Percentiles rank a stretch among this genome's conserved stretches.
These are phyloP conservation scores for Manacus vitellinus DNA, from an alignment of 2,113 vertebrate genomes.

Conservation along the genomic window DNA sequence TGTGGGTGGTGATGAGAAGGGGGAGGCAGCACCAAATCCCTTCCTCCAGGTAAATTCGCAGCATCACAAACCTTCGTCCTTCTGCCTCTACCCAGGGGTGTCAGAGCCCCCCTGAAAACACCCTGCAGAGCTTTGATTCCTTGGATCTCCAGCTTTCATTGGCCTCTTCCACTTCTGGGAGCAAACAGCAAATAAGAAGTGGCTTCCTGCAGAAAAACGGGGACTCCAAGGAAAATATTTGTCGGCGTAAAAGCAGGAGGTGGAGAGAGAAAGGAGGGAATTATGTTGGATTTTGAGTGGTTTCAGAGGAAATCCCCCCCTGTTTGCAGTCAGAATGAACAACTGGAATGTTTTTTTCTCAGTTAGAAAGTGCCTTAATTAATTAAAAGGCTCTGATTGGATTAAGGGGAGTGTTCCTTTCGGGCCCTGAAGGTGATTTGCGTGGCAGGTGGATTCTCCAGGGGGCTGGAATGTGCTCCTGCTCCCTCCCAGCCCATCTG, in stretches of 20 bases:
- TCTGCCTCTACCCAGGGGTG: too few relatives aligned
- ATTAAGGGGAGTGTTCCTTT: not conserved
- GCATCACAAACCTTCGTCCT: too few relatives aligned
- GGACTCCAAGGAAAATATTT: not conserved
- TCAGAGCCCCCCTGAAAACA: not conserved
- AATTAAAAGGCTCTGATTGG: not conserved
- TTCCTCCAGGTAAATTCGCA: not conserved
- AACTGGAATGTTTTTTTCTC: not conserved
- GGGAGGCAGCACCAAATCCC: not conserved
- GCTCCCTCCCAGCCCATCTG: not conserved
- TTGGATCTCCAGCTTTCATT: not conserved
- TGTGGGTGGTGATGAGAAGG: too few relatives aligned
- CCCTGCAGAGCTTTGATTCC: not conserved
- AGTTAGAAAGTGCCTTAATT: not conserved
- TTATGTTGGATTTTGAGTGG: not conserved
- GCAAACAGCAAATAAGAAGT: not conserved
- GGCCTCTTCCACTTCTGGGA: not conserved
- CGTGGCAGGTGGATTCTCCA: not conserved
- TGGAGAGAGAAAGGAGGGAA: not conserved
- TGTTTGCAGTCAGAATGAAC: not conserved
- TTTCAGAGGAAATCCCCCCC: not conserved
- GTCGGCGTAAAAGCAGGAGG: accelerated
- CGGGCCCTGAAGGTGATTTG: not conserved
- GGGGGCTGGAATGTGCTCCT: not conserved
- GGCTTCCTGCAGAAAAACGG: not conserved